Evolutionary conservation across 2,888 invertebrate genomes (phyloP).

Genomic region (Alsophila aescularia): DNA sequence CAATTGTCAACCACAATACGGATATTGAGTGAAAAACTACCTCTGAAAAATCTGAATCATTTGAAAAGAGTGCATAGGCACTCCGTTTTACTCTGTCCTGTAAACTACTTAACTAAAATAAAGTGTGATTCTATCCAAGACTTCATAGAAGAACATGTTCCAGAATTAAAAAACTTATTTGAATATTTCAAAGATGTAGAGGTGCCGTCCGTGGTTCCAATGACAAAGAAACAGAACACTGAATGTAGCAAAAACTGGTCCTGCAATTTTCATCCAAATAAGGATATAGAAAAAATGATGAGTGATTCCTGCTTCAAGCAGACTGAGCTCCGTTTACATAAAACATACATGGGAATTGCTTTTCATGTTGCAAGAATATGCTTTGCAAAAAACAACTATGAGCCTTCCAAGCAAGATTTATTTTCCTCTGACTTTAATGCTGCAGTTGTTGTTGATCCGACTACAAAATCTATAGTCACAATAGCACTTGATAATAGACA

Average conservation of each 20-base stretch:
- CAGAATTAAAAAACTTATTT: slow-evolving; percentile 76
- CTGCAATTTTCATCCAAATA: slow-evolving; percentile 92
- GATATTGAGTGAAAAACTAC: slow-evolving; percentile 83
- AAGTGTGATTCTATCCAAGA: slow-evolving; percentile 69
- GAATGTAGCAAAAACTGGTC: slow-evolving; percentile 89
- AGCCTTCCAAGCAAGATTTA: slow-evolving; percentile 33
- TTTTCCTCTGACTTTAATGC: slow-evolving; percentile 50
- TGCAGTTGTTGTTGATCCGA: slow-evolving; percentile 90
- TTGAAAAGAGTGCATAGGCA: slow-evolving; percentile 88
- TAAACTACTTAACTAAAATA: slow-evolving; percentile 41
- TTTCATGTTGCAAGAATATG: slow-evolving; percentile 80
- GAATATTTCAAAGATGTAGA: slow-evolving; percentile 78
- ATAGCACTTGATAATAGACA: slow-evolving; percentile 84
- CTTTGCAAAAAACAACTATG: slow-evolving; percentile 29
- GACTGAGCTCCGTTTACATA: slow-evolving; percentile 82
- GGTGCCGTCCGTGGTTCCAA: slow-evolving; percentile 86
- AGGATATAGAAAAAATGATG: slow-evolving; percentile 87
- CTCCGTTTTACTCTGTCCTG: slow-evolving; percentile 84
- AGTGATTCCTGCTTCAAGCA: slow-evolving; percentile 85
- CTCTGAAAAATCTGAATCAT: slow-evolving; percentile 86
- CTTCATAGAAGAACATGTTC: slow-evolving; percentile 67
- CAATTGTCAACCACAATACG: slow-evolving; percentile 86
- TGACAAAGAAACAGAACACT: slow-evolving; percentile 87
- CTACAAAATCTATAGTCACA: slow-evolving; percentile 86
- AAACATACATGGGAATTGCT: slow-evolving; percentile 84